Conservation (phyloP, 2,797 vertebrate species). For the Peromyscus aztecus region DNA sequence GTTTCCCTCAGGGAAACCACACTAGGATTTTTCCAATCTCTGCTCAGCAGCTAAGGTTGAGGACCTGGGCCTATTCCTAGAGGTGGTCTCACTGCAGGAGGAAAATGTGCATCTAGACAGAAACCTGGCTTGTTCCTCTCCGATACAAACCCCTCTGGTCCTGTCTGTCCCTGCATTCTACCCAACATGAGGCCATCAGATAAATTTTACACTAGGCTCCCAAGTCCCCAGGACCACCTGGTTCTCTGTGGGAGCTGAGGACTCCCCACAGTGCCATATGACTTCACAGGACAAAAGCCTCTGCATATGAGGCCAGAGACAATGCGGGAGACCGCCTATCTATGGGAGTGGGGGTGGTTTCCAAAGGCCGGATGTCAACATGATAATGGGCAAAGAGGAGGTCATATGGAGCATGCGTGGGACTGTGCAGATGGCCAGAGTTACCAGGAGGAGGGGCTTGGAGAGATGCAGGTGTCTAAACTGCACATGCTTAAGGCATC, state of each 20-base stretch:
- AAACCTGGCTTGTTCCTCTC: background rate
- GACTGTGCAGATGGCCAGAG: background rate
- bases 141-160: background rate
- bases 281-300: background rate
- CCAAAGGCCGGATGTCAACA: conserved; percentile 18
- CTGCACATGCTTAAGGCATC: conserved; percentile 63
- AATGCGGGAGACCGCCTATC: background rate
- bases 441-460: background rate
- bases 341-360: background rate
- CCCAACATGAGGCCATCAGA: background rate
- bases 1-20: background rate
- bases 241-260: background rate
- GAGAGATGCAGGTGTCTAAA: background rate
- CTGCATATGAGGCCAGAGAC: background rate
- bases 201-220: background rate
- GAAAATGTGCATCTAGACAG: background rate
- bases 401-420: fast-evolving
- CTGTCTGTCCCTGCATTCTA: background rate
- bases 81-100: background rate
- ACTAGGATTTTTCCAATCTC: background rate
- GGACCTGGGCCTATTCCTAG: background rate
- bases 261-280: fast-evolving
- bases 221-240: fast-evolving
- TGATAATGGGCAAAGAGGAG: background rate
- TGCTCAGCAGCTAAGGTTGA: background rate